These are phyloP conservation scores for Campopleginae sp. DNA, from an alignment of 2,888 invertebrate genomes.

Conservation along the genomic window DNA sequence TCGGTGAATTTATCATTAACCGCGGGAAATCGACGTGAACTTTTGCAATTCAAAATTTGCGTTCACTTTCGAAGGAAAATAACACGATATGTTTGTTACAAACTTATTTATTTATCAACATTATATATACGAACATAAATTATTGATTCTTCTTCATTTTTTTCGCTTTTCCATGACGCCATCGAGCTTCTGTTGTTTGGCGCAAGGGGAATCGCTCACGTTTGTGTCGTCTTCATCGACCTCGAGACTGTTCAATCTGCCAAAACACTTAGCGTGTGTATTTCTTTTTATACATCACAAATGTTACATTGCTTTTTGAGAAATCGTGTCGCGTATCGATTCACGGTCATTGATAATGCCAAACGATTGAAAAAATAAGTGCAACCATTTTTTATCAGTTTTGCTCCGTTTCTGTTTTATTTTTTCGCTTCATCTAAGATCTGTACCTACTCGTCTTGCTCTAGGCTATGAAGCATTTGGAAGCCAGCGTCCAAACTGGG, in stretches of 20 bases:
- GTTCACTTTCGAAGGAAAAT: neutral
- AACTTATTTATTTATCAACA: constrained; percentile 5
- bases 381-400: neutral
- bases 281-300: neutral
- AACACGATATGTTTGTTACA: neutral
- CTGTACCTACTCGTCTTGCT: constrained; percentile 85
- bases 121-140: neutral
- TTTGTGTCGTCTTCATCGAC: constrained; percentile 77
- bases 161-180: constrained; percentile 64
- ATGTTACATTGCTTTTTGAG: neutral
- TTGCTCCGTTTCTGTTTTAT: neutral
- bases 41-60: neutral
- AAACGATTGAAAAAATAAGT: neutral
- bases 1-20: neutral
- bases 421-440: constrained; percentile 44
- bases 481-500: constrained; percentile 88
- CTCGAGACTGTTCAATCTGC: constrained; percentile 80
- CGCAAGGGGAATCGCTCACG: constrained; percentile 75
- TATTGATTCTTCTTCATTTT: constrained; percentile 35
- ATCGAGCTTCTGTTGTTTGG: constrained; percentile 60
- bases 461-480: constrained; percentile 88
- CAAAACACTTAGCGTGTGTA: constrained; percentile 57
- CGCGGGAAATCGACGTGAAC: neutral
- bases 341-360: neutral
- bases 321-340: neutral